Evolutionary conservation across 1,140 invertebrate species (phyloP).

Genomic region (Cyclargus thomasi): DNA sequence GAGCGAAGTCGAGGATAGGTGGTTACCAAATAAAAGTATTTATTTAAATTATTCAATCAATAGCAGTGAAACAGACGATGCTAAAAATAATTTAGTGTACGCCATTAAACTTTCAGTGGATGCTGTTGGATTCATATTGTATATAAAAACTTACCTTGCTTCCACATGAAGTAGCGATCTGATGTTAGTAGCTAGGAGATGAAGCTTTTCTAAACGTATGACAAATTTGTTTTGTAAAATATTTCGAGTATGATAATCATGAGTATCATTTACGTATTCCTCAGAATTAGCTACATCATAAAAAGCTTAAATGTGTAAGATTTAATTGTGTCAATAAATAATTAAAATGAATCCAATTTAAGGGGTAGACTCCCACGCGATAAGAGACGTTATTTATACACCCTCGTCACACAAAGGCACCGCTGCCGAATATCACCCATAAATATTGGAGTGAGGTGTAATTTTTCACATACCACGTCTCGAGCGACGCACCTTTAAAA

Average conservation of each 20-base stretch:
- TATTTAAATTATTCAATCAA: constrained; percentile 23
- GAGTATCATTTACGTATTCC: neutral
- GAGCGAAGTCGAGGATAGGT: constrained; percentile 28
- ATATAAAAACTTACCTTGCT: neutral
- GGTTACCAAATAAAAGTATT: constrained; percentile 29
- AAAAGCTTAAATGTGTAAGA: constrained; percentile 24
- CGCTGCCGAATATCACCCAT: constrained; percentile 75
- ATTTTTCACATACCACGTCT: constrained; percentile 74
- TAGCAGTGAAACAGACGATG: constrained; percentile 11
- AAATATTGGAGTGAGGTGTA: constrained; percentile 75
- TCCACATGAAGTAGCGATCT: neutral
- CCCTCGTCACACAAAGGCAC: constrained; percentile 70
- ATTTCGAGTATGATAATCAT: too few species aligned
- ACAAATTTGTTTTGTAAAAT: too few species aligned
- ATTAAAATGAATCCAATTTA: constrained; percentile 74
- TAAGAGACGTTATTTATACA: constrained; percentile 75
- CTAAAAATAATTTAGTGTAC: constrained; percentile 8
- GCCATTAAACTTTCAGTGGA: neutral
- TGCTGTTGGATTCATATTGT: neutral
- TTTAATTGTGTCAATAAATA: constrained; percentile 59
- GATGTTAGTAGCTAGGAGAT: too few species aligned
- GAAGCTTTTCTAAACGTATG: too few species aligned
- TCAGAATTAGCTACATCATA: neutral
- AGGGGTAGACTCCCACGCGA: constrained; percentile 72
- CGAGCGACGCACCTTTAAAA: constrained; percentile 74